phyloP scores from a whole-genome alignment of 2,888 invertebrate genomes.

The Philereme transversata region DNA sequence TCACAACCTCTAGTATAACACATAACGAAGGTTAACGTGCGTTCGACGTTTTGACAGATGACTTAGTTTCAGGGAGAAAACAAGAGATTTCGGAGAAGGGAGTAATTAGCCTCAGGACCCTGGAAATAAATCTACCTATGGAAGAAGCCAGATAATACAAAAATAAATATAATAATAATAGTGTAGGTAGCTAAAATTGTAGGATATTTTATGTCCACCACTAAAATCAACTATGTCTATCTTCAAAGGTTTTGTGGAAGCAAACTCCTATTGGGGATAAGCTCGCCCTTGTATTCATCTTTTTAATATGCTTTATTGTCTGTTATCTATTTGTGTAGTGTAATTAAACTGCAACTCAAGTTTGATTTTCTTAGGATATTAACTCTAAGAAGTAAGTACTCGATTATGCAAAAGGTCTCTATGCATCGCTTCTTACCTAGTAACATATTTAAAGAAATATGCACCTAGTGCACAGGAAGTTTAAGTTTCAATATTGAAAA shows the following conservation, averaged over 20 bases:
- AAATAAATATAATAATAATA: background rate
- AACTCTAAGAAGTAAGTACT: too few relatives aligned
- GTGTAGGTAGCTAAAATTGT: background rate
- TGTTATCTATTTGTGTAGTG: too few relatives aligned
- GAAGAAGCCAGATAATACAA: background rate
- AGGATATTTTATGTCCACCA: background rate
- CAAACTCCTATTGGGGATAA: too few relatives aligned
- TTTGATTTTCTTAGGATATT: too few relatives aligned
- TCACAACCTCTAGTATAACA: slow-evolving; percentile 17
- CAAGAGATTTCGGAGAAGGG: background rate
- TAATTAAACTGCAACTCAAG: too few relatives aligned
- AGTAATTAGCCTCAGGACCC: background rate
- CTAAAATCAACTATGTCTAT: background rate
- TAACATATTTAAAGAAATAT: too few relatives aligned
- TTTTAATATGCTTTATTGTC: too few relatives aligned
- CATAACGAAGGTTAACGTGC: slow-evolving; percentile 32
- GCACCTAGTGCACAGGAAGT: too few relatives aligned
- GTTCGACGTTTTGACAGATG: slow-evolving; percentile 37
- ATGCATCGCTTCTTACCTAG: too few relatives aligned
- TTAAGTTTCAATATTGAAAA: background rate
- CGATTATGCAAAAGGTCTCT: too few relatives aligned
- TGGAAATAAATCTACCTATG: background rate
- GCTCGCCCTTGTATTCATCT: too few relatives aligned
- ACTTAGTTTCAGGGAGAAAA: slow-evolving; percentile 27
- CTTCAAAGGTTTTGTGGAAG: background rate